Evolutionary conservation across 2,797 vertebrate genomes (phyloP).

Genomic region (Peromyscus melanophrys): DNA sequence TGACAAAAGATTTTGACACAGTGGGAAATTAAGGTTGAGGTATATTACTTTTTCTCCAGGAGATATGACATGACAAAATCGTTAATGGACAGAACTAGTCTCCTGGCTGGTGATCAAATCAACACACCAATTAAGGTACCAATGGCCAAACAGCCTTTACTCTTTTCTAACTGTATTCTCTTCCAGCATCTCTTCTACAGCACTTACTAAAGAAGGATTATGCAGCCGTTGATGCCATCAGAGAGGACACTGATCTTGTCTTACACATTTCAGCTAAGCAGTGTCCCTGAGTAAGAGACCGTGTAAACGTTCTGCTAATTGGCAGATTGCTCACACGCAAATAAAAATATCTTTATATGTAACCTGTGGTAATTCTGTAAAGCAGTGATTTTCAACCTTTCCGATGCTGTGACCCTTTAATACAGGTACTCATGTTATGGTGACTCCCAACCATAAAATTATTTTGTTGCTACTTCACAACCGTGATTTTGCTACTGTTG

Average conservation of each 20-base stretch:
- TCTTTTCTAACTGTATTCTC: not conserved
- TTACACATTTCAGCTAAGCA: not conserved
- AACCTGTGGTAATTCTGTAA: not conserved
- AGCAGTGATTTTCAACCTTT: not conserved
- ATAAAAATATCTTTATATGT: not conserved
- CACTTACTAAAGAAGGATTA: not conserved
- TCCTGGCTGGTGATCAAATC: constrained; percentile 72
- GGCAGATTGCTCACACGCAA: not conserved
- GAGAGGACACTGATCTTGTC: not conserved
- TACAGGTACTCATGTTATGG: not conserved
- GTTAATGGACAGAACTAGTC: constrained; percentile 70
- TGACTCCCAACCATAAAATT: not conserved
- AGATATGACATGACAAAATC: constrained; percentile 74
- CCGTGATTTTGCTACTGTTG: not conserved
- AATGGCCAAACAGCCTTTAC: not conserved
- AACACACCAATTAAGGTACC: constrained; percentile 77
- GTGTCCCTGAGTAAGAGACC: not conserved
- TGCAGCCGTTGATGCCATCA: not conserved
- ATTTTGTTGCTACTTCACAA: not conserved
- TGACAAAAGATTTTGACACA: constrained; percentile 58
- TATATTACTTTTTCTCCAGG: constrained; percentile 49
- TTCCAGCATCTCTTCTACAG: constrained; percentile 31
- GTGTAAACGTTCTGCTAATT: constrained; percentile 2
- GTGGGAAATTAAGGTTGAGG: constrained; percentile 77
- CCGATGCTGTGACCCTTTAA: not conserved